Conservation (phyloP, 2,113 vertebrate species). For the Rallus limicola region DNA sequence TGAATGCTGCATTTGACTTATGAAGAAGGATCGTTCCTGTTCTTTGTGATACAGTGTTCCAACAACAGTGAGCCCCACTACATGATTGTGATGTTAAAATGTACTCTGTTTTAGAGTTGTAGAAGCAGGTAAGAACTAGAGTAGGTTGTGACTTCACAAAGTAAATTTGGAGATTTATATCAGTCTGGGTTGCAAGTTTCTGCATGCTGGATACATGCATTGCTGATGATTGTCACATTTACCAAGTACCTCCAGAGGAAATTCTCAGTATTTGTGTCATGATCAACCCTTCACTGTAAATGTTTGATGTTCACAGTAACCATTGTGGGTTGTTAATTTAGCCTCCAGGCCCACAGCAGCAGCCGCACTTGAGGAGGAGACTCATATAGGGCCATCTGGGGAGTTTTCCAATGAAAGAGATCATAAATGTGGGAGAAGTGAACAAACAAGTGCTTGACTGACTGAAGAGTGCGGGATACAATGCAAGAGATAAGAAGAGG, state of each 20-base stretch:
- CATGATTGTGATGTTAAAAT: not conserved
- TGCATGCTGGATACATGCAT: not conserved
- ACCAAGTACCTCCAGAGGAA: not conserved
- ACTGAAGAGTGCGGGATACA: not conserved
- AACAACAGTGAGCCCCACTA: rapidly evolving
- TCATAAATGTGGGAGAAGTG: not conserved
- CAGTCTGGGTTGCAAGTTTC: not conserved
- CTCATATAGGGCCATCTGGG: not conserved
- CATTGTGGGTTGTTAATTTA: not conserved
- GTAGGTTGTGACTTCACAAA: not conserved
- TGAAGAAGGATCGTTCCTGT: not conserved
- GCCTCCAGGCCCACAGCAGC: not conserved
- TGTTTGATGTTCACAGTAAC: not conserved
- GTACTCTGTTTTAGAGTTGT: not conserved
- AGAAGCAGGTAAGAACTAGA: not conserved
- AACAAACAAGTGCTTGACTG: not conserved
- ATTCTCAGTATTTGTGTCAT: not conserved
- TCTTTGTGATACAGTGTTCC: not conserved
- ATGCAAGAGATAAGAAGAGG: not conserved
- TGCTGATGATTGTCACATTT: not conserved
- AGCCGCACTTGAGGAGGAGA: rapidly evolving
- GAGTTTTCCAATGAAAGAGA: not conserved
- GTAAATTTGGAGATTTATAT: not conserved
- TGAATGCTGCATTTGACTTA: not conserved
- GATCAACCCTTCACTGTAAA: not conserved